These are phyloP conservation scores for Pleuronectes platessa DNA, from an alignment of 2,113 vertebrate species.

Conservation along the genomic window DNA sequence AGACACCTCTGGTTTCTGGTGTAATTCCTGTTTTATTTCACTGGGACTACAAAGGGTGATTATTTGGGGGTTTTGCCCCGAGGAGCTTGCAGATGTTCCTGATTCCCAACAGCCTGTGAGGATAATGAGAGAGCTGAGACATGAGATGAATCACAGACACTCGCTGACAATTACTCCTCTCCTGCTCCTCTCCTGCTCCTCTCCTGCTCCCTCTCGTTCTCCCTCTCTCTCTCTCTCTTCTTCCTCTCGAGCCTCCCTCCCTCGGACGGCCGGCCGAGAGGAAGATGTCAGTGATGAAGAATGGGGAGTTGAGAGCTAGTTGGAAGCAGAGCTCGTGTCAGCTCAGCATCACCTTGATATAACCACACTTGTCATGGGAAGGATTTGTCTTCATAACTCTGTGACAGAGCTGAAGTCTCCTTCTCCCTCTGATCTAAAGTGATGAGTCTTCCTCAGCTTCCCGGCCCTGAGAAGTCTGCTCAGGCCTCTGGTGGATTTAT, in stretches of 20 bases:
- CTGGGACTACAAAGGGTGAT: neutral
- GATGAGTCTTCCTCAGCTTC: constrained; percentile 48
- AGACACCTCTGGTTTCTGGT: neutral
- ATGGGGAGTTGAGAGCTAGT: constrained; percentile 40
- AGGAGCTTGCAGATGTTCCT: constrained; percentile 37
- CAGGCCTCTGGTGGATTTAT: constrained; percentile 51
- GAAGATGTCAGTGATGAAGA: constrained; percentile 64
- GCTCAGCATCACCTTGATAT: constrained; percentile 59
- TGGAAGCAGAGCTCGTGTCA: constrained; percentile 55
- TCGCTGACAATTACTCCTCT: constrained; percentile 50
- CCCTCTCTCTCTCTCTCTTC: constrained; percentile 22
- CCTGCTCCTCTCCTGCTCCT: constrained; percentile 21
- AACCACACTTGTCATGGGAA: constrained; percentile 54
- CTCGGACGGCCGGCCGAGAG: constrained; percentile 26
- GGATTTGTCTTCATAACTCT: constrained; percentile 67
- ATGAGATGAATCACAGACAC: constrained; percentile 48
- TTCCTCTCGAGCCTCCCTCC: constrained; percentile 32
- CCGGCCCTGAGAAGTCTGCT: constrained; percentile 23
- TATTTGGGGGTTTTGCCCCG: constrained; percentile 13
- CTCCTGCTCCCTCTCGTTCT: constrained; percentile 20
- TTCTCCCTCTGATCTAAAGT: constrained; percentile 46
- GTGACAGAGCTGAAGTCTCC: constrained; percentile 43
- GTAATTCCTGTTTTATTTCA: neutral
- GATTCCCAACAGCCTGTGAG: constrained; percentile 36
- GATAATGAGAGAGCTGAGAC: constrained; percentile 22